Evolutionary conservation across 2,888 invertebrate genomes (phyloP), one percentile per base, ranked within the genome.

Genomic region (Amphipoea oculea): DNA sequence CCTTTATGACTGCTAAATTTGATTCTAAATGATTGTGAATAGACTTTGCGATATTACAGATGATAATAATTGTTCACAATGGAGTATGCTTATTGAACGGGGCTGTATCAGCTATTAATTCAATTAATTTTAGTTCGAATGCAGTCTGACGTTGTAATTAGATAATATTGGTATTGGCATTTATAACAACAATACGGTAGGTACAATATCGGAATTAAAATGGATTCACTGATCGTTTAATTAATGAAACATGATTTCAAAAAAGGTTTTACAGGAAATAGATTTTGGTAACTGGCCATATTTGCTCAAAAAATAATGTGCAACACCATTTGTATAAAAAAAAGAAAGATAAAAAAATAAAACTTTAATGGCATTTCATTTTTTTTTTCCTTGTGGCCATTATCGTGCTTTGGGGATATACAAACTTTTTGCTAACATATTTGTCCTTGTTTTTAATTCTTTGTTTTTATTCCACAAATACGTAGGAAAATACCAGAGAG

Each of bases 311-410:
- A 78, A 75, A 66, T 54, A 0, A 17, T 12, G 2, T 11, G 20
- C 4, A 3, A 40, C 29, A 57, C 66, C 54, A 40, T 76, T 9
- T 62, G 54, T 4, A 0, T 68, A 45, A 40, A 12, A 73, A 36
- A 73, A 70, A 57, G 11, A 4, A 14, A 40, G 1, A 14, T 60
- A 54, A 36, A 77, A 71, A 63, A 77, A 65, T 20, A 51, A 65
- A 70, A 36, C 11, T 81, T 54, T 80, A 74, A 66, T 74, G 65
- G 77, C 71, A 17, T 74, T 54, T 20, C 0, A 4, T 11, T 7
- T 66, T 73, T 73, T 60, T 40, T n/a, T 12, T 1, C 6, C 1
- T 40, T 23, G 2, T 51, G 66, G 81, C 75, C 85, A 66, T 3
- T 36, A 0, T 57, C 60, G 5, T 70, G 48, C 7, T 9, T 5